Evolutionary conservation across 1,140 invertebrate species (phyloP).

Genomic region (Chionoecetes opilio): DNA sequence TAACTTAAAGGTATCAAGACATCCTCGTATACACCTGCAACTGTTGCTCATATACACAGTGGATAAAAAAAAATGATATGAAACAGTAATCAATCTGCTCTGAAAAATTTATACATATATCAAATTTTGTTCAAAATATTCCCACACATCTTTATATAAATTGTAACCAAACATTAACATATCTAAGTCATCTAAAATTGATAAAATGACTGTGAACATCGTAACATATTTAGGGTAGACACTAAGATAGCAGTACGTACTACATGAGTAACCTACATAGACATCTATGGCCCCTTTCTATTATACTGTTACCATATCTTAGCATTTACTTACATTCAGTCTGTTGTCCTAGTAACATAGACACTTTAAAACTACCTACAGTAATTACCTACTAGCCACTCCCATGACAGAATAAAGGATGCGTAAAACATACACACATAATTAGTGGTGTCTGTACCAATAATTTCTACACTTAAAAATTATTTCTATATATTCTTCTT

Average conservation of each 20-base stretch:
- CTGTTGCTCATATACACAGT: background rate
- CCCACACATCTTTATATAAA: too few species aligned
- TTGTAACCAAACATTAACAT: too few species aligned
- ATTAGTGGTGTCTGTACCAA: background rate
- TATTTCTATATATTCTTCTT: background rate
- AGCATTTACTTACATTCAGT: background rate
- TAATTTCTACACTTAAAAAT: background rate
- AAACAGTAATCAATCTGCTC: background rate
- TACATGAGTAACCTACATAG: constrained; percentile 17
- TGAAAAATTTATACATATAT: background rate
- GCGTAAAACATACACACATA: background rate
- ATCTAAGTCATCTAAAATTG: background rate
- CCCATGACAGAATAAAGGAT: background rate
- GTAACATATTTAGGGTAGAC: background rate
- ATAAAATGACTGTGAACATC: background rate
- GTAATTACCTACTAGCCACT: background rate
- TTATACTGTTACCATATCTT: background rate
- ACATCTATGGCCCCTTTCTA: constrained; percentile 19
- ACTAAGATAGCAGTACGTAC: constrained; percentile 28
- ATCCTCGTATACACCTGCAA: background rate
- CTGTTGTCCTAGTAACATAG: background rate
- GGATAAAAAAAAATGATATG: background rate
- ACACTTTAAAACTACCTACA: background rate
- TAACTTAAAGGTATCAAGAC: background rate
- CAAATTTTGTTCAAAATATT: too few species aligned